phyloP scores from a whole-genome alignment of 2,888 invertebrate species.

The Sinodicranocentrus sp. region DNA sequence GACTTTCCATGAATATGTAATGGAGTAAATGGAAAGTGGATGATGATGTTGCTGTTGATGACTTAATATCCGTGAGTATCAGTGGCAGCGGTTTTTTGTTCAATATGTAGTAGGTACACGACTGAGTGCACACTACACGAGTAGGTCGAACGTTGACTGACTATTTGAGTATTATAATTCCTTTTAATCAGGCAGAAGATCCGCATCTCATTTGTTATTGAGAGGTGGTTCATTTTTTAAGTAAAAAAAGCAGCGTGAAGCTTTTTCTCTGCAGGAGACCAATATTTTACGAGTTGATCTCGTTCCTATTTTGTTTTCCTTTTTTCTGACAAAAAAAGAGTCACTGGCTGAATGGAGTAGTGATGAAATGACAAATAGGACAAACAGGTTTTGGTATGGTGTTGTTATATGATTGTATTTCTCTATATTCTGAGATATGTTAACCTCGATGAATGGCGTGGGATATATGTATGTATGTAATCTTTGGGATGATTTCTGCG shows the following conservation, averaged over 20 bases:
- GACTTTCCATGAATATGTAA: conserved; percentile 47
- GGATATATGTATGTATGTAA: too few species aligned
- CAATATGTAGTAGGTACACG: not conserved
- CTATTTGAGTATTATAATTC: conserved; percentile 16
- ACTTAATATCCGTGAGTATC: conserved; percentile 2
- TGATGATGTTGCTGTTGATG: conserved; percentile 8
- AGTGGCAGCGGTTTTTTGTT: not conserved
- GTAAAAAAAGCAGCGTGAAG: conserved; percentile 10
- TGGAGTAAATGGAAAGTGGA: conserved; percentile 6
- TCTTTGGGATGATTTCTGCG: too few species aligned
- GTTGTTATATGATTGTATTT: too few species aligned
- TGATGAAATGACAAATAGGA: conserved; percentile 6
- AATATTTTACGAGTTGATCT: not conserved
- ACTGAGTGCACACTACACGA: not conserved
- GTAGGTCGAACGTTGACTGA: not conserved
- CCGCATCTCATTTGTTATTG: conserved; percentile 44
- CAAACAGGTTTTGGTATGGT: conserved; percentile 9
- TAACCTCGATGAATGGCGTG: too few species aligned
- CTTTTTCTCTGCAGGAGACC: not conserved
- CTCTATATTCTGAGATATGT: too few species aligned
- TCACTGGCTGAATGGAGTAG: too few species aligned
- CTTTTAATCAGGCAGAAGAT: conserved; percentile 48
- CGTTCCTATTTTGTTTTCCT: not conserved
- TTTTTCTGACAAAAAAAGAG: too few species aligned
- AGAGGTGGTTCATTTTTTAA: conserved; percentile 9